Conservation (phyloP, 2,797 vertebrate genomes). For the Lepilemur septentrionalis region DNA sequence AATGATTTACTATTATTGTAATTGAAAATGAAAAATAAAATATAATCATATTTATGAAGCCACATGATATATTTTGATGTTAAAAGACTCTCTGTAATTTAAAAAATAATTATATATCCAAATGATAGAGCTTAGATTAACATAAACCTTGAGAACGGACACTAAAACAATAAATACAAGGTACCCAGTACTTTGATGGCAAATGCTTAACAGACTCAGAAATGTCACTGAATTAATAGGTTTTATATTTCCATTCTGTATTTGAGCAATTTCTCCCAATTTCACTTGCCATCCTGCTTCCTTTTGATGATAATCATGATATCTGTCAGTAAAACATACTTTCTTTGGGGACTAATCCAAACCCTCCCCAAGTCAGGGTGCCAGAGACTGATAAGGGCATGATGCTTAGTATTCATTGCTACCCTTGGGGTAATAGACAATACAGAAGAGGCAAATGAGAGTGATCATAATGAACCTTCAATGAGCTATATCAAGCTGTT, state of each 20-base stretch:
- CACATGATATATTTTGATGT: not conserved
- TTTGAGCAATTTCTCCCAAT: constrained; percentile 12
- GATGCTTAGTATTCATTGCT: constrained; percentile 10
- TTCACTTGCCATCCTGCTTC: constrained; percentile 26
- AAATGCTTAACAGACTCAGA: constrained; percentile 40
- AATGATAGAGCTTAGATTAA: not conserved
- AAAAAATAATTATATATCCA: not conserved
- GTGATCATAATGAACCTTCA: constrained; percentile 45
- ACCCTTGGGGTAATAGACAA: constrained; percentile 3
- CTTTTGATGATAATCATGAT: constrained; percentile 7
- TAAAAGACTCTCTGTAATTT: not conserved
- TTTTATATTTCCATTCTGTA: constrained; percentile 51
- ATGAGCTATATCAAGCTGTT: constrained; percentile 53
- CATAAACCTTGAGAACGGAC: not conserved
- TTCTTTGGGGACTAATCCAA: constrained; percentile 17
- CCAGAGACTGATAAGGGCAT: not conserved
- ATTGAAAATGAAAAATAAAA: not conserved
- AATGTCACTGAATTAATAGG: constrained; percentile 49
- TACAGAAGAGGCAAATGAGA: constrained; percentile 29
- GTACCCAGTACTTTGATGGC: not conserved
- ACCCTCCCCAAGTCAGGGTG: constrained; percentile 5
- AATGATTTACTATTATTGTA: not conserved
- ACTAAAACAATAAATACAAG: constrained; percentile 22
- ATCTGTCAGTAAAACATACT: constrained; percentile 37
- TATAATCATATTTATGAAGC: not conserved